Conservation (phyloP, 1,140 invertebrate genomes). For the Drosophila oshimai region DNA sequence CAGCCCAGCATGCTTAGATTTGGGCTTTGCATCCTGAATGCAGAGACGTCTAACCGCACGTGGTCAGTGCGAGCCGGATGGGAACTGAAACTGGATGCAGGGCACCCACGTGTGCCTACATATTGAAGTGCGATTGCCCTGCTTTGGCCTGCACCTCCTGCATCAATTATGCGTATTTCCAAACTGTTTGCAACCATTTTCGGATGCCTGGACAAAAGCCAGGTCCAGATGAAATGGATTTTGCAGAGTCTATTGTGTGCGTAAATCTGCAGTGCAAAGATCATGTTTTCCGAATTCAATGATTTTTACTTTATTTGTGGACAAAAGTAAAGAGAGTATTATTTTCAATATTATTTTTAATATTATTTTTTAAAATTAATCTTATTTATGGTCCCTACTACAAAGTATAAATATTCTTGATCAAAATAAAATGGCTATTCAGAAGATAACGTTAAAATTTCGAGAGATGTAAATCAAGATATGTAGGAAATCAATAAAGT, state of each 20-base stretch:
- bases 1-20: neutral
- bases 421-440: too few relatives aligned
- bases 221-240: neutral
- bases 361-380: too few relatives aligned
- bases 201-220: constrained; percentile 12
- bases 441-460: too few relatives aligned
- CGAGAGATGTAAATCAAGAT: too few relatives aligned
- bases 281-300: too few relatives aligned
- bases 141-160: neutral
- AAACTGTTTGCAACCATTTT: constrained; percentile 18
- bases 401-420: too few relatives aligned
- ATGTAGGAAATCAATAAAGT: too few relatives aligned
- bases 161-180: constrained; percentile 15
- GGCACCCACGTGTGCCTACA: constrained; percentile 1
- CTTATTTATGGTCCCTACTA: too few relatives aligned
- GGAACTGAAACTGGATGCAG: neutral
- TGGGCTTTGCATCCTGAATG: neutral
- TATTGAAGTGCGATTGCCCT: constrained; percentile 5
- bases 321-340: too few relatives aligned
- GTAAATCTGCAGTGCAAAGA: neutral
- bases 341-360: too few relatives aligned
- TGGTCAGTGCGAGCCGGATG: neutral
- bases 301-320: too few relatives aligned
- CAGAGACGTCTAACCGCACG: constrained; percentile 9
- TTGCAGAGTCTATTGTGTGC: neutral